phyloP scores from a whole-genome alignment of 2,888 invertebrate species.

The Epirrhoe alternata region DNA sequence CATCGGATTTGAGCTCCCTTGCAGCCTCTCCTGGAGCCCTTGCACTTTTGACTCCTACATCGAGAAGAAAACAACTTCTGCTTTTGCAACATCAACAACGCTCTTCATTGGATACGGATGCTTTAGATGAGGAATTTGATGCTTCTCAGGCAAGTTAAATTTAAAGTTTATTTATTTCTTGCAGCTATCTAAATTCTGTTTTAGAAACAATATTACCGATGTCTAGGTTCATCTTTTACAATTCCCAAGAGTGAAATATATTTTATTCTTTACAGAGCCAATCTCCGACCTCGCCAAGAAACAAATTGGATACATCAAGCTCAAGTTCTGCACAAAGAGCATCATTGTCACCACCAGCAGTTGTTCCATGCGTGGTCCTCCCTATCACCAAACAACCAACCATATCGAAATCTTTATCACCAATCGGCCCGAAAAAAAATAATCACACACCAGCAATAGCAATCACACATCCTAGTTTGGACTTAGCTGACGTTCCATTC shows the following conservation, averaged over 20 bases:
- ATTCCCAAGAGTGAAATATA: not conserved
- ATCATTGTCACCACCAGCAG: constrained; percentile 78
- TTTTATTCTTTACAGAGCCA: constrained; percentile 68
- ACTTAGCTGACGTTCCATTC: constrained; percentile 77
- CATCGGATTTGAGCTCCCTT: constrained; percentile 80
- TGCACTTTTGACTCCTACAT: constrained; percentile 90
- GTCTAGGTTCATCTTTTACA: not conserved
- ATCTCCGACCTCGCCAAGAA: constrained; percentile 82
- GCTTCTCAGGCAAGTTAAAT: constrained; percentile 79
- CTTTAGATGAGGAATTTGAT: constrained; percentile 89
- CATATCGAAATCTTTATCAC: constrained; percentile 67
- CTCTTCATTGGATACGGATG: constrained; percentile 94
- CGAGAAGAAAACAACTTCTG: constrained; percentile 90
- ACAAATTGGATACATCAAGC: constrained; percentile 77
- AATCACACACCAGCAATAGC: constrained; percentile 84
- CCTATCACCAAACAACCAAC: constrained; percentile 81
- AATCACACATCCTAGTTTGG: constrained; percentile 84
- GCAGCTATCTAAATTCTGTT: too few relatives aligned
- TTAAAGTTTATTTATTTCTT: too few relatives aligned
- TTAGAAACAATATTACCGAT: not conserved
- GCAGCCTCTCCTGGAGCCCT: constrained; percentile 84
- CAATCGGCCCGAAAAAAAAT: constrained; percentile 62
- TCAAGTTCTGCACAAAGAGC: constrained; percentile 68
- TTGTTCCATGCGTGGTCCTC: constrained; percentile 72
- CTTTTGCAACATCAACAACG: constrained; percentile 93